These are phyloP conservation scores for Cydia splendana DNA, from an alignment of 1,140 invertebrate genomes.

Conservation along the genomic window DNA sequence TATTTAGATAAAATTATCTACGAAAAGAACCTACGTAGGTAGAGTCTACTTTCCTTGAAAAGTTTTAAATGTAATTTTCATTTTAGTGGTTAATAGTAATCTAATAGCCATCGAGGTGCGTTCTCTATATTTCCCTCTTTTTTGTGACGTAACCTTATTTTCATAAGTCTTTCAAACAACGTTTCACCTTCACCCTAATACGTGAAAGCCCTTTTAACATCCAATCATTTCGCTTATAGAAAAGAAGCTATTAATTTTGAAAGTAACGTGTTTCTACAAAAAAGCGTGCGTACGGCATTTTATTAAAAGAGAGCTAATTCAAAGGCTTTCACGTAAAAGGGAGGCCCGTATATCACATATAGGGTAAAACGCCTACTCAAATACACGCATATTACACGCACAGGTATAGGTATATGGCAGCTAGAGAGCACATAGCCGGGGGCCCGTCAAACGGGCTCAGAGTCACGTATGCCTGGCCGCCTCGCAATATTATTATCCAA, in stretches of 20 bases:
- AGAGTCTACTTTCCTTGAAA: too few species aligned
- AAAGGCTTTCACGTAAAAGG: constrained; percentile 62
- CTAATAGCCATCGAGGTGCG: background rate
- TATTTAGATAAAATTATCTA: too few species aligned
- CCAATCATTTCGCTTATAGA: constrained; percentile 25
- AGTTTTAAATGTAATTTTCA: background rate
- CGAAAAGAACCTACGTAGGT: too few species aligned
- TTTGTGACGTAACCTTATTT: background rate
- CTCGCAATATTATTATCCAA: constrained; percentile 75
- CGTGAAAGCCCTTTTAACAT: constrained; percentile 33
- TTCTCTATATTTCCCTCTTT: background rate
- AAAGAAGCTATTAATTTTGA: constrained; percentile 31
- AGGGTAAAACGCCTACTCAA: constrained; percentile 56
- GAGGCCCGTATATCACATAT: constrained; percentile 59
- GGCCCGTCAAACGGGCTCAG: constrained; percentile 68
- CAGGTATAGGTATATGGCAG: constrained; percentile 49
- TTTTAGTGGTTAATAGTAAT: too few species aligned
- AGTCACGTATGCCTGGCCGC: constrained; percentile 73
- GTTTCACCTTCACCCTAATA: constrained; percentile 17
- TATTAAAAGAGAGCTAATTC: constrained; percentile 74
- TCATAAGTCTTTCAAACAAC: background rate
- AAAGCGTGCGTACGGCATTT: constrained; percentile 43
- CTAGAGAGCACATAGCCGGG: constrained; percentile 52
- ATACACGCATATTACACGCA: constrained; percentile 47
- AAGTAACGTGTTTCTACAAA: constrained; percentile 28